Conservation (phyloP, 2,797 vertebrate genomes). For the Aphelocoma californica region DNA sequence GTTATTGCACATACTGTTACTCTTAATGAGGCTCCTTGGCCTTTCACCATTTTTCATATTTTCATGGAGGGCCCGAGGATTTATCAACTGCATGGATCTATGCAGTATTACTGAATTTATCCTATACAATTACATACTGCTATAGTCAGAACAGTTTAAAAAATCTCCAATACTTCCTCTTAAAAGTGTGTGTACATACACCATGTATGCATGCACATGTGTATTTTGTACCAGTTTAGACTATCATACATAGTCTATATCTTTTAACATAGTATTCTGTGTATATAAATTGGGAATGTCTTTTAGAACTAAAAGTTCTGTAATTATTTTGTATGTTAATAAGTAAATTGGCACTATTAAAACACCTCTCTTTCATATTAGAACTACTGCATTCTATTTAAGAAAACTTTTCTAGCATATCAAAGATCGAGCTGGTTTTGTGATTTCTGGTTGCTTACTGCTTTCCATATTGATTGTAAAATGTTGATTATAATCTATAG, state of each 20-base stretch:
- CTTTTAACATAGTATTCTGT: background rate
- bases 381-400: background rate
- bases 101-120: background rate
- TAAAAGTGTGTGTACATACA: background rate
- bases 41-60: conserved; percentile 59
- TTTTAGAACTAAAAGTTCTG: background rate
- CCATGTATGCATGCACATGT: background rate
- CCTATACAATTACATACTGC: background rate
- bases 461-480: background rate
- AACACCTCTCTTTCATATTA: background rate
- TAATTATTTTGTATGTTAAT: background rate
- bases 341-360: background rate
- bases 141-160: background rate
- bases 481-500: background rate
- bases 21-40: conserved; percentile 54
- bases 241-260: background rate
- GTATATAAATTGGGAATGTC: background rate
- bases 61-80: conserved; percentile 31
- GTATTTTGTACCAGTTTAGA: background rate
- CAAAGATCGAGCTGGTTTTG: background rate
- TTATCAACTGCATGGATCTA: conserved; percentile 47
- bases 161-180: background rate
- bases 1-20: conserved; percentile 57
- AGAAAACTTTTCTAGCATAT: background rate
- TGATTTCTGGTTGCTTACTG: background rate